Evolutionary conservation across 2,797 vertebrate genomes (phyloP), one percentile per base, ranked within the genome.

Genomic region (Coluber constrictor): DNA sequence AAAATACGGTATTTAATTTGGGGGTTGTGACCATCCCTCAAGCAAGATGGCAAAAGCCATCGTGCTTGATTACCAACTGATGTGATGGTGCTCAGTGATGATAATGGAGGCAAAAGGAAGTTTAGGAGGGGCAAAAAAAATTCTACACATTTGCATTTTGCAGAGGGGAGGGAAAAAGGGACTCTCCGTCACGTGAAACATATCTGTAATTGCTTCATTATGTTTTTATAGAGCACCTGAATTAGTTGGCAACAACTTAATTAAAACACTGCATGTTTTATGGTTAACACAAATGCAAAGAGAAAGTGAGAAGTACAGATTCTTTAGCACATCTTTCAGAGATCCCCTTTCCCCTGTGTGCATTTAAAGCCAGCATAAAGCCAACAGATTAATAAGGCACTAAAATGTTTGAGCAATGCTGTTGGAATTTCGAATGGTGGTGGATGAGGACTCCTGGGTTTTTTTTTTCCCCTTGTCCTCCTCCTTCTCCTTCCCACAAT

Each of bases 201-300:
- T 89, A 95, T 93, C 92, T 95, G 18, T 96, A 96, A 96, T 95
- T 94, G 95, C 56, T 96, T 97, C 95, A 96, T 97, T 97, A 95
- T 97, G 95, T 97, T 96, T 97, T 96, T 95, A 95, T 95, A 93
- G 51, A 95, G 88, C 93, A 96, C 47, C 55, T 96, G 95, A 96
- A 95, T 94, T 96, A 95, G 91, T 94, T 96, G 88, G 96, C 97
- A 96, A 61, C 57, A 96, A 92, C 57, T 95, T 96, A 96, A 96
- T 96, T 96, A 95, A 96, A 97, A 95, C 60, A 88, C 92, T 91
- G 29, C 95, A 18, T 94, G 90, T 95, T 96, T 96, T 93, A 95
- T 89, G 94, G 89, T 92, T 93, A 97, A 92, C 3, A 6, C 87
- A 97, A 97, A 95, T 94, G 83, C 91, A 97, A 93, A 94, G 54